Percentiles rank a stretch among this genome's conserved stretches.
phyloP scores from a whole-genome alignment of 2,888 invertebrate species.

The Lochmaea capreae region DNA sequence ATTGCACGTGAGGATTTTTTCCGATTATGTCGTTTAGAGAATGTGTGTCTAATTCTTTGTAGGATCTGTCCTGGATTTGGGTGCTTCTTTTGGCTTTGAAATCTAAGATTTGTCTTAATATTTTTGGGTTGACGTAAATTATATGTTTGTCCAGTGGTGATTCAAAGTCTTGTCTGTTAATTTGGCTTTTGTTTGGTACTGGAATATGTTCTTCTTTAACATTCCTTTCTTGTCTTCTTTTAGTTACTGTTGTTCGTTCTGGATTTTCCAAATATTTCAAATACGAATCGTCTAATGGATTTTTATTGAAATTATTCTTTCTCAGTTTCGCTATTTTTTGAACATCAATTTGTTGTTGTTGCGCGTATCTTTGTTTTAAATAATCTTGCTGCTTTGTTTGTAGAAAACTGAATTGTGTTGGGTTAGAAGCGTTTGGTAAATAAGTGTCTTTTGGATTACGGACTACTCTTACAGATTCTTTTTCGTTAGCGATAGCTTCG shows the following conservation, averaged over 20 bases:
- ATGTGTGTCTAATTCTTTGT: slow-evolving; percentile 55
- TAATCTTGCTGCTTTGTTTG: slow-evolving; percentile 56
- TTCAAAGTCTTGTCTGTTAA: slow-evolving; percentile 42
- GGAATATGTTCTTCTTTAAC: slow-evolving; percentile 37
- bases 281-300: background rate
- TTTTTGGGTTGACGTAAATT: slow-evolving; percentile 50
- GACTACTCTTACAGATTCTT: slow-evolving; percentile 9
- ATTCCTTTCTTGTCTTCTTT: slow-evolving; percentile 20
- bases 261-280: background rate
- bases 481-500: no score
- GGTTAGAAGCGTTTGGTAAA: slow-evolving; percentile 28
- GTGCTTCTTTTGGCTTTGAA: slow-evolving; percentile 18
- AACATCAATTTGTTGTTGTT: slow-evolving; percentile 58
- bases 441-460: slow-evolving; percentile 5
- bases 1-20: slow-evolving; percentile 67
- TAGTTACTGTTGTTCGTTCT: background rate
- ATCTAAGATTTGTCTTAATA: slow-evolving; percentile 44
- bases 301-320: background rate
- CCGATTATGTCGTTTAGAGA: slow-evolving; percentile 67
- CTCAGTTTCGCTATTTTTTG: slow-evolving; percentile 16
- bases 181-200: slow-evolving; percentile 28
- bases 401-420: slow-evolving; percentile 54
- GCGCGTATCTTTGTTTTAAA: slow-evolving; percentile 55
- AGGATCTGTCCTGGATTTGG: slow-evolving; percentile 28
- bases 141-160: slow-evolving; percentile 27